phyloP scores from a whole-genome alignment of 2,797 vertebrate species.

The Pteronotus mesoamericanus region DNA sequence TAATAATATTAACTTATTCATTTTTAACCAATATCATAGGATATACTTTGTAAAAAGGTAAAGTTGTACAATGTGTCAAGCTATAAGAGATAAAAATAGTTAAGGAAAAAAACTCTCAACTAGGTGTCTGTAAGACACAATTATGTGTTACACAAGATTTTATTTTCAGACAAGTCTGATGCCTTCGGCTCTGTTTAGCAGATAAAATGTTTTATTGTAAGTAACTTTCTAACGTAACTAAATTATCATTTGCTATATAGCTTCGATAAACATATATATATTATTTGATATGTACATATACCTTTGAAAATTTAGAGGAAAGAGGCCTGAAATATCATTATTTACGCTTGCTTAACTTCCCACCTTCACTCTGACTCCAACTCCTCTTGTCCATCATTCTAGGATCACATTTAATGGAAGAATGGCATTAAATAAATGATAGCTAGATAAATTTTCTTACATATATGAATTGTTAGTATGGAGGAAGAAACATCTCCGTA shows the following conservation, averaged over 20 bases:
- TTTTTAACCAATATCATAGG: not conserved
- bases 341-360: not conserved
- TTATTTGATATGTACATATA: not conserved
- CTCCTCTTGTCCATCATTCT: not conserved
- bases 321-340: not conserved
- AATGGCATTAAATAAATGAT: not conserved
- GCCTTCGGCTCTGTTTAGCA: constrained; percentile 50
- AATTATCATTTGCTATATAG: not conserved
- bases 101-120: not conserved
- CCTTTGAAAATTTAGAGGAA: not conserved
- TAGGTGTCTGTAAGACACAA: not conserved
- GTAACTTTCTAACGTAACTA: constrained; percentile 30
- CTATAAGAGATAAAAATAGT: not conserved
- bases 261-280: not conserved
- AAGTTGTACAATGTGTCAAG: not conserved
- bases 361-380: not conserved
- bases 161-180: constrained; percentile 63
- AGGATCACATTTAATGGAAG: not conserved
- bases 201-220: constrained; percentile 51
- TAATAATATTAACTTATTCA: not conserved
- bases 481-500: not conserved
- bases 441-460: not conserved
- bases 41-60: not conserved
- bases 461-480: not conserved
- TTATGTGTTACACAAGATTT: constrained; percentile 41